phyloP scores from a whole-genome alignment of 2,113 vertebrate genomes.

The Oenanthe melanoleuca region DNA sequence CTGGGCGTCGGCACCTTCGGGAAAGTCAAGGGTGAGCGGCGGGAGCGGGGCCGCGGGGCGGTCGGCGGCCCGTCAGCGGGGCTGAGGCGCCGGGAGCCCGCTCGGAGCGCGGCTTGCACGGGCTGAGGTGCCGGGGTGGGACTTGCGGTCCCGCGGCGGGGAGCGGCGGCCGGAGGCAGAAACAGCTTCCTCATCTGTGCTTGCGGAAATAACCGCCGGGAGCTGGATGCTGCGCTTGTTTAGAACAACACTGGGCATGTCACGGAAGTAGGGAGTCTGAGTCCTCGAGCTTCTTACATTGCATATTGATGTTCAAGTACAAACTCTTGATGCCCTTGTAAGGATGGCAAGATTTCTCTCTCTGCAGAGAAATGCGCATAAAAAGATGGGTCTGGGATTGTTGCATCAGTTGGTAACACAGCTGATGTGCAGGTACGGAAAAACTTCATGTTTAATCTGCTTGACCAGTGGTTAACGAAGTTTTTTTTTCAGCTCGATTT shows the following conservation, averaged over 20 bases:
- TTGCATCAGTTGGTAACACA: background rate
- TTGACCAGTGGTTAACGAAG: background rate
- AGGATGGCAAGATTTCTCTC: background rate
- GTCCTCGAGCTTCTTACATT: accelerated
- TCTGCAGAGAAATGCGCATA: accelerated
- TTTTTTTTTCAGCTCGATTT: background rate
- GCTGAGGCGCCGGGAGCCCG: background rate
- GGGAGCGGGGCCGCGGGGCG: background rate
- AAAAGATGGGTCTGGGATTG: background rate
- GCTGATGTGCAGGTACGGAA: background rate
- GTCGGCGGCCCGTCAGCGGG: background rate
- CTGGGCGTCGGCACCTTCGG: conserved; percentile 96
- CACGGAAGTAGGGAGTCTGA: accelerated
- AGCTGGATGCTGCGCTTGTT: background rate
- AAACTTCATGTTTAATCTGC: background rate
- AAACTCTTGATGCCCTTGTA: background rate
- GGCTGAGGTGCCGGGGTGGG: background rate
- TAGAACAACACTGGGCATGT: accelerated
- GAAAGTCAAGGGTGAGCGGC: conserved; percentile 91
- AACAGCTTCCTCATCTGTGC: accelerated
- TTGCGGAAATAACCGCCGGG: background rate
- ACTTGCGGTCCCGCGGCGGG: background rate
- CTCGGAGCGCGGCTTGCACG: background rate
- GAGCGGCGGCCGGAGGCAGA: background rate
- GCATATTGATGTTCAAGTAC: accelerated